A percentile compares a stretch with the other conserved stretches of the same genome.
phyloP scores from a whole-genome alignment of 2,113 vertebrate genomes.

The Calonectris borealis region DNA sequence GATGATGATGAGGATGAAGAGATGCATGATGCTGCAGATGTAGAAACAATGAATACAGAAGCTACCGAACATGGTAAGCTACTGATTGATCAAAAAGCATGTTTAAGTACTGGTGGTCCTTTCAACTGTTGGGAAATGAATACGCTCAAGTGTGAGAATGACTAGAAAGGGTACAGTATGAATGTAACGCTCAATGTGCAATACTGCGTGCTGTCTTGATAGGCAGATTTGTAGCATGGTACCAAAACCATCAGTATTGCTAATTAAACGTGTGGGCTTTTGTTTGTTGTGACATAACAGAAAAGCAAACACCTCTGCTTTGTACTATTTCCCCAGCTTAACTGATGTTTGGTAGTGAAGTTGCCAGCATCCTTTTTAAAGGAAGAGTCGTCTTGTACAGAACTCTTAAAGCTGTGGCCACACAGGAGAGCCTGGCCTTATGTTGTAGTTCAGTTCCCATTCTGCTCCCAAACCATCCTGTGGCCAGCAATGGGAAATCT shows the following conservation, averaged over 20 bases:
- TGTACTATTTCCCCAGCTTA: neutral
- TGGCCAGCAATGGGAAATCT: neutral
- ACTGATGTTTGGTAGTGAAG: neutral
- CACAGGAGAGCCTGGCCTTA: neutral
- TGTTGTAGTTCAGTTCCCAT: neutral
- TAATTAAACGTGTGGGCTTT: neutral
- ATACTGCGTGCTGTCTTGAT: neutral
- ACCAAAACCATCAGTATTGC: neutral
- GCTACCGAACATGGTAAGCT: conserved; percentile 67
- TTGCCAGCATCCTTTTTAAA: neutral
- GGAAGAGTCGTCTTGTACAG: neutral
- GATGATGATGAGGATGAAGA: conserved; percentile 84
- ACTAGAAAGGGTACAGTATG: neutral
- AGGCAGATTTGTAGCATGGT: neutral
- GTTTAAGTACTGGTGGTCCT: neutral
- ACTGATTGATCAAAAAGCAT: neutral
- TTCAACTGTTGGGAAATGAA: neutral
- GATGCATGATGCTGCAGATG: conserved; percentile 85
- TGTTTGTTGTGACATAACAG: neutral
- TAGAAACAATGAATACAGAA: conserved; percentile 75
- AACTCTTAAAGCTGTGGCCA: neutral
- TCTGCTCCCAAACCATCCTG: neutral
- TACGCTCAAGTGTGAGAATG: neutral
- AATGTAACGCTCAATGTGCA: neutral
- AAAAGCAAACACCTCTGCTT: neutral